Evolutionary conservation across 2,888 invertebrate genomes (phyloP).

Genomic region (Lycophotia porphyrea): DNA sequence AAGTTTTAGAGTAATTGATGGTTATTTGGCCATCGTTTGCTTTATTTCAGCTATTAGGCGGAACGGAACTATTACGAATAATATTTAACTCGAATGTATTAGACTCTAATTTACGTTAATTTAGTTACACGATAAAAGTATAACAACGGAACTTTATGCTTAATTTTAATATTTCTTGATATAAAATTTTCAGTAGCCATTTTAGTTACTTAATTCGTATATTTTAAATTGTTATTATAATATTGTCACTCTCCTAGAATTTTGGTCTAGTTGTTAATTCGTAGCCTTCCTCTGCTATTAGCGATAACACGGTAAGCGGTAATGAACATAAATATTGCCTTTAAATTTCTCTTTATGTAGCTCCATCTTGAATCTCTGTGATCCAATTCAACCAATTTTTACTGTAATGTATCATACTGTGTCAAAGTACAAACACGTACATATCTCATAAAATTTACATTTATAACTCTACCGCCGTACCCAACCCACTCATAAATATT

Average conservation of each 20-base stretch:
- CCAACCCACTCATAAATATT: conserved; percentile 4
- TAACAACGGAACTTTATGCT: conserved; percentile 10
- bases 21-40: conserved; percentile 29
- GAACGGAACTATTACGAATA: conserved; percentile 42
- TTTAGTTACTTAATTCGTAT: conserved; percentile 23
- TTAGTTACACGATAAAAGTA: conserved; percentile 38
- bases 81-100: conserved; percentile 6
- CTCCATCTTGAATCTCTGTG: conserved; percentile 11
- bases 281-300: conserved; percentile 20
- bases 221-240: conserved; percentile 43
- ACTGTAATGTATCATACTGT: background rate
- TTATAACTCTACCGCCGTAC: background rate
- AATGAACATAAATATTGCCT: conserved; percentile 56
- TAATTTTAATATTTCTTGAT: background rate
- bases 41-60: conserved; percentile 46
- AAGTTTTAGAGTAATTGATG: background rate
- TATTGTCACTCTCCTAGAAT: conserved; percentile 51
- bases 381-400: background rate
- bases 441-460: conserved; percentile 25
- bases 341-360: conserved; percentile 16
- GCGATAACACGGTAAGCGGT: conserved; percentile 38
- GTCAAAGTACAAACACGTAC: conserved; percentile 2
- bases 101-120: conserved; percentile 45
- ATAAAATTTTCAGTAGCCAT: conserved; percentile 2
- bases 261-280: conserved; percentile 15